Base-by-base conservation (phyloP, 2,797 vertebrate species). In the Gouania willdenowi region DNA sequence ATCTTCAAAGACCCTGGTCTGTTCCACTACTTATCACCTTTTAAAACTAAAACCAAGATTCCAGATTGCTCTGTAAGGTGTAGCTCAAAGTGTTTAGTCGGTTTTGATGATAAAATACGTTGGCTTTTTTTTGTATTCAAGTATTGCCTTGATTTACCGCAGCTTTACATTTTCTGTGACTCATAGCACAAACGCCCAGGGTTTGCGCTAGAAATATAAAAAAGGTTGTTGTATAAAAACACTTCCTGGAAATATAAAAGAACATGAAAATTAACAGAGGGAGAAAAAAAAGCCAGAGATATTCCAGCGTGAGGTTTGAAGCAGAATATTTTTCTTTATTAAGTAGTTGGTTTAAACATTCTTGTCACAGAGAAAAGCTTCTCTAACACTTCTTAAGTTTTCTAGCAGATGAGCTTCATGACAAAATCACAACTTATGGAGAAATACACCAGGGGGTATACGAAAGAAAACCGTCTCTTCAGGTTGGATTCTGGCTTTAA, bases 261-360 rank as follows among this genome's bases (percentile, higher is more conserved):
- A 6, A 2, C 21, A 6, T 5, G 1, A 1, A 20, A n/a, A n/a
- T 15, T 31, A 52, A 68, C 26, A 13, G 11, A 26, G 25, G 4
- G 12, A 41, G 3, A 29, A 19, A 17, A 21, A 17, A 27, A 38
- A 39, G 8, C 7, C 18, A 52, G 45, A 26, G 44, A 9, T 25
- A 40, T 27, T 17, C 20, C 10, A 24, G 10, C 10, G 5, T 1
- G 36, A 59, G 41, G 38, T 67, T 73, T 69, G 40, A 67, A 70
- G 51, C 37, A 68, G 60, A 67, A 67, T 20, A 8, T 46, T 51
- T 81, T 71, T 73, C 66, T 82, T 82, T 53, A 62, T 53, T 66
- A 74, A 79, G 71, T 73, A 60, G 75, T 77, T 62, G 54, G 55
- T 57, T 79, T 75, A 20, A 66, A 84, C 79, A 86, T 83, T 82